Evolutionary conservation across 2,888 invertebrate genomes (phyloP), one percentile per base, ranked within the genome.

Genomic region (Tetanocera ferruginea): DNA sequence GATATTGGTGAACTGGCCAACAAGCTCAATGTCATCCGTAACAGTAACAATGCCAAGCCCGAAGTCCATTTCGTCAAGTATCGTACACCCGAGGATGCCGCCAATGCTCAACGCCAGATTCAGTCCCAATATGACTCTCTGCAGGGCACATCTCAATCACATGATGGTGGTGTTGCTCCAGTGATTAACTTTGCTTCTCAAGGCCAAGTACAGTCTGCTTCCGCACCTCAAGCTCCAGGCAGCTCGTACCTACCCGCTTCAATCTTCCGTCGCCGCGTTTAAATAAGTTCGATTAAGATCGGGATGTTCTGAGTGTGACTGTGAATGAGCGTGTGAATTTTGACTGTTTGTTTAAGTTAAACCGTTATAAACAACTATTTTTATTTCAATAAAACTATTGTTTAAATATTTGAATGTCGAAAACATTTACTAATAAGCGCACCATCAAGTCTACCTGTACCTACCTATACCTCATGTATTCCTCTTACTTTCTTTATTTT

Each of bases 11-110:
- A 86, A 51, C 78, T 87, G 74, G 83, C 85, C 79, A 82, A 84
- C 73, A 85, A 85, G 77, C 77, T 87, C 37, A 84, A 86, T 34
- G 80, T 84, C 23, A 76, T 80, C 34, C 84, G 84, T 77, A 83
- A 82, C 73, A 83, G 85, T 64, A 72, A 78, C 76, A 84, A 84
- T 74, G 83, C 84, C 78, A 86, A 84, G 69, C 88, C 88, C 55
- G 88, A 88, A 78, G 88, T 88, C 11, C 86, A 86, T 78, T 88
- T 88, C 74, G 85, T 88, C 78, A 88, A 88, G 81, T 88, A 88
- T 83, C 87, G 87, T 79, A 88, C 87, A 3, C 83, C 84, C 1
- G 84, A 87, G 79, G 88, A 88, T 82, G 88, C 88, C 34, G 81
- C 81, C 77, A 85, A 86, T 64, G 88, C 88, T 5, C 88, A 88